These are phyloP conservation scores for Patiria pectinifera DNA, from an alignment of 53 echinoderm and acorn worm genomes.

Conservation along the genomic window DNA sequence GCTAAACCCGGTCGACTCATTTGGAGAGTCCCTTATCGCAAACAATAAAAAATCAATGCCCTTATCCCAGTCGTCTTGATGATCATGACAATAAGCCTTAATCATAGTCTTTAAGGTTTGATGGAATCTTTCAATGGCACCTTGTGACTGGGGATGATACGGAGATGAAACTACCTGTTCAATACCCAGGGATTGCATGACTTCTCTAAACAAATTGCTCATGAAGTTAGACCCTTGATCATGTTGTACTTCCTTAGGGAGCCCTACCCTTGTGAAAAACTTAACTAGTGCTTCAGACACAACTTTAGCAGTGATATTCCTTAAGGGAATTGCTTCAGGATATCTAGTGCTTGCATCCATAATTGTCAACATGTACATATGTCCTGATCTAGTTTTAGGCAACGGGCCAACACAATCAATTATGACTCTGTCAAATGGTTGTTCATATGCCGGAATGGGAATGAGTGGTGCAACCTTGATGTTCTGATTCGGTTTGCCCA, in stretches of 20 bases:
- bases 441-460: constrained; percentile 73
- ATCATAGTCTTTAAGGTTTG: constrained; percentile 71
- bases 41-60: constrained; percentile 73
- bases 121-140: constrained; percentile 71
- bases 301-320: constrained; percentile 65
- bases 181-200: constrained; percentile 22
- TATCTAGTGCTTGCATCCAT: constrained; percentile 77
- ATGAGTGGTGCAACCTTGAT: constrained; percentile 48
- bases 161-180: constrained; percentile 23
- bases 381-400: constrained; percentile 69
- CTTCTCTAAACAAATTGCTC: constrained; percentile 38
- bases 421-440: constrained; percentile 74
- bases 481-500: constrained; percentile 68
- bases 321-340: constrained; percentile 78
- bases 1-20: constrained; percentile 57
- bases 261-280: constrained; percentile 74
- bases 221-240: constrained; percentile 67
- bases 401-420: constrained; percentile 82
- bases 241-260: constrained; percentile 67
- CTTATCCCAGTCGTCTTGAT: constrained; percentile 64
- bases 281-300: constrained; percentile 66
- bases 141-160: constrained; percentile 66
- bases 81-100: constrained; percentile 38
- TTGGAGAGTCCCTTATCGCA: constrained; percentile 51
- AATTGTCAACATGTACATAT: constrained; percentile 77